Evolutionary conservation across 2,113 vertebrate genomes (phyloP), one percentile per base, ranked within the genome.

Genomic region (Lepus timidus): DNA sequence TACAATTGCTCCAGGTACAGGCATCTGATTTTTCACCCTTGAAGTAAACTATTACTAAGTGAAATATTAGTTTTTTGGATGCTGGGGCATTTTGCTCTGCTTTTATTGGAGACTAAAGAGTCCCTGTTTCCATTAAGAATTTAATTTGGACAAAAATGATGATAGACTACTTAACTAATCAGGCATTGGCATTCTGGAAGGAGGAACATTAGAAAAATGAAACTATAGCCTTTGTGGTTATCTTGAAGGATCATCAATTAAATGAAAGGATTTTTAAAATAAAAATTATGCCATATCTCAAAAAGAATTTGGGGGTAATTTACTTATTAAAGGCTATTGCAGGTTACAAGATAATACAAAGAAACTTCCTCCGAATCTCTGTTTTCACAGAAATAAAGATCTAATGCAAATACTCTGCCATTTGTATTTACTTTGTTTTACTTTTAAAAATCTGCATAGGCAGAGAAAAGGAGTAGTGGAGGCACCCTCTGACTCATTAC

Each of bases 181-280:
- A 83, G 3, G 2, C 22, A 29, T 74, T 85, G 29, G 7, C 17
- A 36, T 39, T 58, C 16, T 55, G 6, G 31, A 68, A 33, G n/a
- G 58, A 65, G 20, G 10, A 36, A 44, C 13, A 39, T 65, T 31
- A 31, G 52, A 33, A 49, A 68, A 68, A 51, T 49, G 36, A 76
- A 17, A 9, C 0, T 12, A 2, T 9, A 49, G 16, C 12, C 3
- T 92, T 17, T 52, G 4, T 64, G 1, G 55, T 31, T 12, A 51
- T 33, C 36, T 94, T 88, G 12, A 90, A 52, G 51, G 3, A 61
- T 61, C 49, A 31, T 22, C 13, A 74, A 33, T 3, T 80, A 75
- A 84, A 70, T 90, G 76, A 81, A 94, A 65, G 12, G 29, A 67
- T 36, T 78, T 91, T 91, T 70, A 80, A 6, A 62, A 55, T 85